phyloP scores from a whole-genome alignment of 64 coral and sea anemone genomes.

The Stichodactyla mertensii region DNA sequence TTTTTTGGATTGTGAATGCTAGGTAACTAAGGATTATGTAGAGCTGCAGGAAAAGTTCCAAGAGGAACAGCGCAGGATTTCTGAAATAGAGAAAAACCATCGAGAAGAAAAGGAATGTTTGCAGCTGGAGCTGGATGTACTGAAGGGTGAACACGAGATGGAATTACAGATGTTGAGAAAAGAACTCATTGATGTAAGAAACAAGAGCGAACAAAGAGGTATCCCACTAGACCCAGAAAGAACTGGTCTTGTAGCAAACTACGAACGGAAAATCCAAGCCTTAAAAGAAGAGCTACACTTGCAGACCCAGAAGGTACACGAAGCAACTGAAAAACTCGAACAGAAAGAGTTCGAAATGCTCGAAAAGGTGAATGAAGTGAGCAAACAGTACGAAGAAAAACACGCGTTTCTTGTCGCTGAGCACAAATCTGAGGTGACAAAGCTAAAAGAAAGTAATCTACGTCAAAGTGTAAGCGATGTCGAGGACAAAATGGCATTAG shows the following conservation, averaged over 20 bases:
- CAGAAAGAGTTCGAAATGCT: conserved; percentile 82
- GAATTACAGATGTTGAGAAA: conserved; percentile 64
- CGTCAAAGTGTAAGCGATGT: neutral
- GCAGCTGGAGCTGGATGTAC: conserved; percentile 68
- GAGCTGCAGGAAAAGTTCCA: conserved; percentile 64
- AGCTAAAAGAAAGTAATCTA: conserved; percentile 24
- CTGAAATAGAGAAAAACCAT: conserved; percentile 61
- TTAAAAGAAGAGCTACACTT: conserved; percentile 64
- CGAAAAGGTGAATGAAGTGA: conserved; percentile 60
- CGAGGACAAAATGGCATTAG: conserved; percentile 1
- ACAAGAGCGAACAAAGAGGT: conserved; percentile 37
- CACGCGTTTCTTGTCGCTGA: conserved; percentile 27
- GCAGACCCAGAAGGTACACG: conserved; percentile 38
- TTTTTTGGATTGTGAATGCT: neutral
- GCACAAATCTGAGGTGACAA: conserved; percentile 37
- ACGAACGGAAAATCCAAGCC: conserved; percentile 50
- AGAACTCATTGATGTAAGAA: conserved; percentile 56
- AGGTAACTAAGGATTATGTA: conserved; percentile 66
- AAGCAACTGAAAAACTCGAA: conserved; percentile 61
- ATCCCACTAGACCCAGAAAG: conserved; percentile 13
- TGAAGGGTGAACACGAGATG: conserved; percentile 64
- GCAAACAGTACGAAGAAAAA: conserved; percentile 43
- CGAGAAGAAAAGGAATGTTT: conserved; percentile 51
- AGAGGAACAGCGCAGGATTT: conserved; percentile 55
- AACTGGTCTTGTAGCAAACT: conserved; percentile 33